Percentiles rank a stretch among this genome's conserved stretches.
Evolutionary conservation across 2,888 invertebrate genomes (phyloP).

Genomic region (Sphecodes monilicornis): DNA sequence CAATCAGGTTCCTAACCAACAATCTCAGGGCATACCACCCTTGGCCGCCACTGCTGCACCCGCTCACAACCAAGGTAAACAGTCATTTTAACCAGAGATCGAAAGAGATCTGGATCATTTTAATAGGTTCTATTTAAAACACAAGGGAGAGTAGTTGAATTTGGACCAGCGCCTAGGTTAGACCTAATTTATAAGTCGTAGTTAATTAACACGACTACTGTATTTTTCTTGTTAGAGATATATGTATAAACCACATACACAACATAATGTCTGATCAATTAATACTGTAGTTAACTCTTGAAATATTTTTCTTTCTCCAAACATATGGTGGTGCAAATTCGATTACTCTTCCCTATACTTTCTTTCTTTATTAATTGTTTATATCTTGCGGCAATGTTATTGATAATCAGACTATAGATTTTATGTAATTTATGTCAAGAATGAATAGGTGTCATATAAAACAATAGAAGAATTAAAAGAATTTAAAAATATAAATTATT

Average conservation of each 20-base stretch:
- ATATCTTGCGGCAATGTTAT: not conserved
- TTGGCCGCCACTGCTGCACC: slow-evolving; percentile 81
- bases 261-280: too few relatives aligned
- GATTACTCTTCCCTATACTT: not conserved
- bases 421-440: too few relatives aligned
- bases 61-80: slow-evolving; percentile 80
- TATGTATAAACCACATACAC: too few relatives aligned
- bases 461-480: not conserved
- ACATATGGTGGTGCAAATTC: too few relatives aligned
- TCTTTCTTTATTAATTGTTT: not conserved
- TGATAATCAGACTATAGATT: too few relatives aligned
- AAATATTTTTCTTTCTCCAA: too few relatives aligned
- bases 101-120: not conserved
- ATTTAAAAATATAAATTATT: not conserved
- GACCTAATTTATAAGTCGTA: too few relatives aligned
- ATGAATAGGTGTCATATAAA: too few relatives aligned
- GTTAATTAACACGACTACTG: not conserved
- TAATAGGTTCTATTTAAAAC: not conserved
- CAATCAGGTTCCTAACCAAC: slow-evolving; percentile 78
- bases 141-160: not conserved
- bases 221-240: too few relatives aligned
- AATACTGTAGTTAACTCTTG: too few relatives aligned
- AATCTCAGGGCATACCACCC: slow-evolving; percentile 80
- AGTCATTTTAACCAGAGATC: not conserved
- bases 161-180: not conserved